Percentiles rank a stretch among this genome's conserved stretches.
Evolutionary conservation across 2,797 vertebrate genomes (phyloP).

Genomic region (Syngnathus rostellatus): DNA sequence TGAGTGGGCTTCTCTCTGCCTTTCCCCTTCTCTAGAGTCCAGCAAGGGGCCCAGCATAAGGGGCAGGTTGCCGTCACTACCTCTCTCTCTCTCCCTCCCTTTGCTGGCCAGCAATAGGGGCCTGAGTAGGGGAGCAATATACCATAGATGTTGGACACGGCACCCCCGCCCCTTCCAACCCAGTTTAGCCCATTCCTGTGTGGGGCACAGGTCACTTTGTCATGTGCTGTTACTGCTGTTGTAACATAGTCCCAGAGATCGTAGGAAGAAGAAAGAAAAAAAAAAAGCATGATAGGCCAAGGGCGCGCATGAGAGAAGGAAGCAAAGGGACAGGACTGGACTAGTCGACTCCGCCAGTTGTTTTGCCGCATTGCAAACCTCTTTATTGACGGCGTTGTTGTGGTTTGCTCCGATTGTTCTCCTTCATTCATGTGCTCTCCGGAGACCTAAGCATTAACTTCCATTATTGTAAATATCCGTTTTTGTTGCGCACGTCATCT

Average conservation of each 20-base stretch:
- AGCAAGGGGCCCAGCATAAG: constrained; percentile 68
- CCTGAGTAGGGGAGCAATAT: constrained; percentile 46
- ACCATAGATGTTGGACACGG: constrained; percentile 64
- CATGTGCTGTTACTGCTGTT: constrained; percentile 63
- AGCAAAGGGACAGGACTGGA: constrained; percentile 55
- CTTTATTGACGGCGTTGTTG: constrained; percentile 37
- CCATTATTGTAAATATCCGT: no score
- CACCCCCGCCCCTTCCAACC: constrained; percentile 52
- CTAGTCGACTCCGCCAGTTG: constrained; percentile 53
- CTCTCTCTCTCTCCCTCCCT: constrained; percentile 45
- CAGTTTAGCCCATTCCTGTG: constrained; percentile 63
- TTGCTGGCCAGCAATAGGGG: constrained; percentile 53
- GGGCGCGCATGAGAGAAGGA: constrained; percentile 37
- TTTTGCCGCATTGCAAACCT: constrained; percentile 51
- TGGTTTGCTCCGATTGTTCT: constrained; percentile 28
- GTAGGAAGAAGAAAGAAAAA: constrained; percentile 9
- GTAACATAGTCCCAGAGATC: constrained; percentile 59
- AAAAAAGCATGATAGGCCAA: constrained; percentile 48
- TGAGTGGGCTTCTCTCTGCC: constrained; percentile 66
- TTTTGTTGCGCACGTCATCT: not conserved
- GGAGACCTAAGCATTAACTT: constrained; percentile 3
- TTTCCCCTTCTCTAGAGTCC: constrained; percentile 68
- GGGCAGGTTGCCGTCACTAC: constrained; percentile 59
- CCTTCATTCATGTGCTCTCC: constrained; percentile 27
- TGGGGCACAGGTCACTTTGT: constrained; percentile 70